These are phyloP conservation scores for Leiothrix lutea DNA, from an alignment of 2,113 vertebrate genomes.

Conservation along the genomic window DNA sequence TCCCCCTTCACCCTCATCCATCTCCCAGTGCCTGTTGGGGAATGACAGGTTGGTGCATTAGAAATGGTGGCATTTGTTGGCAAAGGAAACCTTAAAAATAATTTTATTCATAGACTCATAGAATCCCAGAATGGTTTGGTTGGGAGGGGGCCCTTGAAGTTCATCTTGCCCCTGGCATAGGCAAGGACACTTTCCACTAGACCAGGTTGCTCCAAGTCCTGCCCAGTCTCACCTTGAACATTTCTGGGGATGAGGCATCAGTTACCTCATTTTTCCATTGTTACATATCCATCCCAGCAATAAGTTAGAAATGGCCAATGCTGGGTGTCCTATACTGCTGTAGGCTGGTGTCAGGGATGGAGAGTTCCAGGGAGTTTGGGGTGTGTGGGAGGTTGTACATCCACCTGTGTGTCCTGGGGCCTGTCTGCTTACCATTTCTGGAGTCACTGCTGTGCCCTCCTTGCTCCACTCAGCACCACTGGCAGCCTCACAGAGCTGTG, in stretches of 20 bases:
- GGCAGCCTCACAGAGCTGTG: background rate
- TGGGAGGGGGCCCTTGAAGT: background rate
- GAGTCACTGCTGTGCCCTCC: background rate
- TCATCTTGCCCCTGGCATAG: background rate
- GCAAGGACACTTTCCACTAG: background rate
- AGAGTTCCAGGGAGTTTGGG: background rate
- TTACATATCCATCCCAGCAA: background rate
- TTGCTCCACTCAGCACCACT: background rate
- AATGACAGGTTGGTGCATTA: background rate
- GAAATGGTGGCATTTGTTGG: background rate
- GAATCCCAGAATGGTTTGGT: background rate
- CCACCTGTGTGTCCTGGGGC: background rate
- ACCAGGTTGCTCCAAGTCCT: background rate
- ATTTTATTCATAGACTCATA: background rate
- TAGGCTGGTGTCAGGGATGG: background rate
- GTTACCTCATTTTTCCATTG: background rate
- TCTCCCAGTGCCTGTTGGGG: fast-evolving
- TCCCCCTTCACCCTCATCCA: fast-evolving
- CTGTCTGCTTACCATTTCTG: background rate
- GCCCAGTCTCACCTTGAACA: fast-evolving
- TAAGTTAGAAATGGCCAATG: fast-evolving
- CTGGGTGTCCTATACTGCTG: background rate
- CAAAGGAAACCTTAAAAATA: background rate
- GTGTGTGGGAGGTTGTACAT: background rate
- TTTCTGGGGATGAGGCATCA: background rate